Evolutionary conservation across 2,113 vertebrate species (phyloP).

Genomic region (Nyctereutes procyonoides): DNA sequence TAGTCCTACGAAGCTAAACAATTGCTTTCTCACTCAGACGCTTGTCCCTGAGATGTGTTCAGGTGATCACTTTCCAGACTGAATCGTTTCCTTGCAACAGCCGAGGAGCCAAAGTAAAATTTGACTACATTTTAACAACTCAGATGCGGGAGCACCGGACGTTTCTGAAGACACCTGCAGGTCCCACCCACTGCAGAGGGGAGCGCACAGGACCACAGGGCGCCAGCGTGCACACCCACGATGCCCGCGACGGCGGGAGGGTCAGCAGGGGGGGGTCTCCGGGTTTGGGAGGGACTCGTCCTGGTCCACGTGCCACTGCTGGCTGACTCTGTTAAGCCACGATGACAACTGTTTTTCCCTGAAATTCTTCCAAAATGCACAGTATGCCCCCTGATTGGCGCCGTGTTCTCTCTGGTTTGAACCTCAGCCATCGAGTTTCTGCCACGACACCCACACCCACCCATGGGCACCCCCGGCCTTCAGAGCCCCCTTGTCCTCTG

Average conservation of each 20-base stretch:
- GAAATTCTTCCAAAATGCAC: neutral
- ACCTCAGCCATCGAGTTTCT: neutral
- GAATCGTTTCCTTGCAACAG: neutral
- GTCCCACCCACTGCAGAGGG: neutral
- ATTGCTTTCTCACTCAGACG: neutral
- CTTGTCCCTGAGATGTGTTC: neutral
- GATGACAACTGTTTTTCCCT: neutral
- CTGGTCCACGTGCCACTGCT: neutral
- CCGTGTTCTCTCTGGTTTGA: too few relatives aligned
- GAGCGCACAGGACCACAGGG: accelerated
- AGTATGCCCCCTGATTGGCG: accelerated
- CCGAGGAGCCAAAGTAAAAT: neutral
- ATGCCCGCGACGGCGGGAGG: accelerated
- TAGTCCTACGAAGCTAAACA: neutral
- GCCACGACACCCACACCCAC: neutral
- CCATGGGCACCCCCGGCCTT: neutral
- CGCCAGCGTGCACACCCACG: neutral
- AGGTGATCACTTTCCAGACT: neutral
- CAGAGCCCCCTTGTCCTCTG: neutral
- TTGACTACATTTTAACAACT: neutral
- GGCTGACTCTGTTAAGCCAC: neutral
- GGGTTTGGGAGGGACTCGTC: neutral
- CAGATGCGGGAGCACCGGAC: neutral
- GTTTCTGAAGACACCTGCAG: neutral
- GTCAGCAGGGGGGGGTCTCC: neutral